These are phyloP conservation scores for Conistra vaccinii DNA, from an alignment of 2,888 invertebrate species.

Conservation along the genomic window DNA sequence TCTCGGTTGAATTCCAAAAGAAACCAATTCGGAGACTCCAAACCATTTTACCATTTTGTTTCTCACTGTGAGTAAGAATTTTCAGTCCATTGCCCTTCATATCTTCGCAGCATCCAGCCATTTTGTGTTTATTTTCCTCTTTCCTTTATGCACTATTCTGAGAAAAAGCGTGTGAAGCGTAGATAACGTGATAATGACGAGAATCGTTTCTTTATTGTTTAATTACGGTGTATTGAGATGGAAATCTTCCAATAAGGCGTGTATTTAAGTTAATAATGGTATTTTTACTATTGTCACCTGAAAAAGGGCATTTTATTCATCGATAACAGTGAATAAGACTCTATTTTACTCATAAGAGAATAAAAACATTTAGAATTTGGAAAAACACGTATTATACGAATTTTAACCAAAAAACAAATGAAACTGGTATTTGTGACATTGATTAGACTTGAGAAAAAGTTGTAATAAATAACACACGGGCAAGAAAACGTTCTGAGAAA, in stretches of 20 bases:
- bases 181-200: constrained; percentile 37
- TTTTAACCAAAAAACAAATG: too few species aligned
- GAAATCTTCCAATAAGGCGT: background rate
- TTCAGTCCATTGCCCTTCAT: constrained; percentile 40
- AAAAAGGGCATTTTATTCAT: too few species aligned
- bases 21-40: constrained; percentile 19
- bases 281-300: too few species aligned
- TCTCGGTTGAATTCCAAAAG: background rate
- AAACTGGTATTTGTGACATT: too few species aligned
- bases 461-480: too few species aligned
- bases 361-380: too few species aligned
- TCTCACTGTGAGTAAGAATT: constrained; percentile 23
- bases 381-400: too few species aligned
- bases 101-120: constrained; percentile 34
- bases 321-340: too few species aligned
- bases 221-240: constrained; percentile 32
- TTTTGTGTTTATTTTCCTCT: constrained; percentile 36
- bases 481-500: too few species aligned
- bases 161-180: constrained; percentile 31
- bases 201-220: constrained; percentile 41
- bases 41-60: constrained; percentile 27
- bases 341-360: too few species aligned
- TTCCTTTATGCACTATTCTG: constrained; percentile 26
- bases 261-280: too few species aligned
- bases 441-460: too few species aligned